Evolutionary conservation across 2,888 invertebrate genomes (phyloP), one percentile per base, ranked within the genome.

Genomic region (Cerceris ruficornis): DNA sequence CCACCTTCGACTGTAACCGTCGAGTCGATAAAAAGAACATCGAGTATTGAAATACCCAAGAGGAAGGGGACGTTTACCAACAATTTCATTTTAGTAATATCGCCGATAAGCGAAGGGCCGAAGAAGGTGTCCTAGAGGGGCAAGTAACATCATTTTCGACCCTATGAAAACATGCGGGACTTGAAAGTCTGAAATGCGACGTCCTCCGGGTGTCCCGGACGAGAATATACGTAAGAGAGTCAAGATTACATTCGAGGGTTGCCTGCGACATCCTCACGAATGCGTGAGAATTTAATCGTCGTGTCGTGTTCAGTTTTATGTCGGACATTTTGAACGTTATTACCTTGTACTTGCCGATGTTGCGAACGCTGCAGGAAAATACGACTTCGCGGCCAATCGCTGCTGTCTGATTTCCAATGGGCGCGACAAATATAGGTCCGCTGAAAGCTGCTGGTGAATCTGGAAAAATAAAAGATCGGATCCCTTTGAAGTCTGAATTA

Each of bases 261-360:
- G 67, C 49, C 41, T 8, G 41, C 49, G 43, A 54, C 15, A 43
- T 13, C 14, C 46, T n/a, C 39, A 9, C 54, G 69, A 72, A 64
- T 50, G 67, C 62, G 50, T 66, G 28, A 41, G 64, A 69, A 69
- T 76, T 54, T 80, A 72, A 81, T 81, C 61, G 60, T 43, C 42
- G 14, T 55, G 41, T 14, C 17, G 28, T 59, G 58, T 60, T 61
- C 50, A 15, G 43, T 58, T 72, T 75, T 67, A 75, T 66, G n/a
- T 13, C 52, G 43, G 6, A 55, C 54, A 58, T 73, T 69, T 55
- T 9, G 41, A 28, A 14, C 0, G 54, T 54, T 39, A 49, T 77
- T 88, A 92, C 92, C 91, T 89, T 91, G 84, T 89, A 91, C 87
- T 90, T 92, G 75, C 91, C 91, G 80, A 91, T 91, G 88, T 91